Conservation (phyloP, 2,113 vertebrate genomes). For the Pollachius pollachius region DNA sequence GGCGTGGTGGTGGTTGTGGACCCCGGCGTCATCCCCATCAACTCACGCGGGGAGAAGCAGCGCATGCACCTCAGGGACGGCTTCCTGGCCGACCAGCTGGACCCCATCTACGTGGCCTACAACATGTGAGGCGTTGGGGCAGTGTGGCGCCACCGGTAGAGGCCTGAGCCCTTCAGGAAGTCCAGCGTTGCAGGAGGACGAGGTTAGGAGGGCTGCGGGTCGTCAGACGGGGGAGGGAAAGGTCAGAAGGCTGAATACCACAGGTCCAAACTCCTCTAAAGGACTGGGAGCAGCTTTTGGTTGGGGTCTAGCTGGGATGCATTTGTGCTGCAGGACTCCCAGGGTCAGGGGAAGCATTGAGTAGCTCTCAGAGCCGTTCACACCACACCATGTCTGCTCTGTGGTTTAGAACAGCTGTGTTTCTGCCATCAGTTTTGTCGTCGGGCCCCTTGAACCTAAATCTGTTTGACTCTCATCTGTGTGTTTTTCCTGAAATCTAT, state of each 20-base stretch:
- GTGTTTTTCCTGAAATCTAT: not conserved
- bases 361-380: constrained; percentile 46
- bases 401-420: constrained; percentile 44
- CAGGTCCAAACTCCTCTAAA: no score
- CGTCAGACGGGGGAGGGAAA: not conserved
- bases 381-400: constrained; percentile 31
- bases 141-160: not conserved
- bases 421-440: constrained; percentile 38
- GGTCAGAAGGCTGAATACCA: not conserved
- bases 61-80: constrained; percentile 96
- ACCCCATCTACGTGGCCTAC: constrained; percentile 97
- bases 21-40: constrained; percentile 93
- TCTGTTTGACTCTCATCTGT: constrained; percentile 15
- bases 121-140: constrained; percentile 80
- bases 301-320: no score
- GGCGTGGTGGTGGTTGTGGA: constrained; percentile 95
- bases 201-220: not conserved
- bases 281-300: not conserved
- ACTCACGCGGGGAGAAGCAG: constrained; percentile 94
- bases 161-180: no score
- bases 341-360: constrained; percentile 20
- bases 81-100: constrained; percentile 94
- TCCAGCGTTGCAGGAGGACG: no score
- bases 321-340: not conserved
- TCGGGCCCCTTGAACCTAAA: constrained; percentile 13